These are phyloP conservation scores for Chaetogeoica ovagalla DNA, from an alignment of 2,888 invertebrate genomes.

Conservation along the genomic window DNA sequence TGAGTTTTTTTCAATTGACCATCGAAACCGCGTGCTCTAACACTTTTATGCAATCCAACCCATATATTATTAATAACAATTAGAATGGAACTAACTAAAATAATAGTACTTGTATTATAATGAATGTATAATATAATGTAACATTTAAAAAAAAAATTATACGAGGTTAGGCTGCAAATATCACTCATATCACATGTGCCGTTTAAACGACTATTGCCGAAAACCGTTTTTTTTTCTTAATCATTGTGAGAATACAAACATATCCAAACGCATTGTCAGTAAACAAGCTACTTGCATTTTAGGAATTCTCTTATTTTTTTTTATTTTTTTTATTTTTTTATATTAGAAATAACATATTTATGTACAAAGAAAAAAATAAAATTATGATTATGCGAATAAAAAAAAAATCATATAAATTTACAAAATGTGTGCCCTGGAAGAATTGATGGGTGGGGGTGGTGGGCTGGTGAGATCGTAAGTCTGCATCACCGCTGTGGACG, in stretches of 20 bases:
- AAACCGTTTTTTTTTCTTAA: slow-evolving; percentile 10
- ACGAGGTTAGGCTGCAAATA: slow-evolving; percentile 52
- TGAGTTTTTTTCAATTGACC: slow-evolving; percentile 26
- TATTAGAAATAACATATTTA: slow-evolving; percentile 40
- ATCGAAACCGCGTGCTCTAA: slow-evolving; percentile 38
- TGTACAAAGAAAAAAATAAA: slow-evolving; percentile 42
- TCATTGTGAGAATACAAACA: slow-evolving; percentile 46
- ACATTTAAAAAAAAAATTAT: slow-evolving; percentile 37
- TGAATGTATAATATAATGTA: slow-evolving; percentile 36
- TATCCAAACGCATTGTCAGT: slow-evolving; percentile 46
- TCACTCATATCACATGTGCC: slow-evolving; percentile 53
- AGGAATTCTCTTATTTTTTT: slow-evolving; percentile 50
- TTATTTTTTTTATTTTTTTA: background rate
- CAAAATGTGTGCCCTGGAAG: slow-evolving; percentile 53
- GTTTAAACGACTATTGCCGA: slow-evolving; percentile 26
- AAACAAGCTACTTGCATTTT: slow-evolving; percentile 50
- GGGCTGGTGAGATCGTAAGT: slow-evolving; percentile 53
- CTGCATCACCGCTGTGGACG: slow-evolving; percentile 51
- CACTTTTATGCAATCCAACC: slow-evolving; percentile 43
- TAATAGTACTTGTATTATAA: slow-evolving; percentile 51
- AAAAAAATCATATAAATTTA: slow-evolving; percentile 49
- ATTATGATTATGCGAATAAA: slow-evolving; percentile 40
- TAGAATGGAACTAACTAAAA: slow-evolving; percentile 50
- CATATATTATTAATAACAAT: slow-evolving; percentile 43
- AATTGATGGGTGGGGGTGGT: slow-evolving; percentile 53